phyloP scores from a whole-genome alignment of 2,113 vertebrate species.

The Chamaea fasciata region DNA sequence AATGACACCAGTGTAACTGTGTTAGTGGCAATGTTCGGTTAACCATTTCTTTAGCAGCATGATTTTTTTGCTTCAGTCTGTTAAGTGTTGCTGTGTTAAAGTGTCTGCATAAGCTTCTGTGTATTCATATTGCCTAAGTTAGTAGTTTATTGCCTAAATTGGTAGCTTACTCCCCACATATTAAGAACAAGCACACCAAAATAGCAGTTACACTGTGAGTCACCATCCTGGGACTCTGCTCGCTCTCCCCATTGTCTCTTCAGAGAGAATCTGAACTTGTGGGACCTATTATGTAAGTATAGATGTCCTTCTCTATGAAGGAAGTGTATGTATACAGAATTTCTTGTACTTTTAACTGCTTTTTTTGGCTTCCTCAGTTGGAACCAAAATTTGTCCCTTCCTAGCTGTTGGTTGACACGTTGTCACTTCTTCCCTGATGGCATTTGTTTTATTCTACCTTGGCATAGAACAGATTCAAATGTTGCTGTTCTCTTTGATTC shows the following conservation, averaged over 20 bases:
- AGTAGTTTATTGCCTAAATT: background rate
- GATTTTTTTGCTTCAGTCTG: background rate
- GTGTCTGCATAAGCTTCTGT: background rate
- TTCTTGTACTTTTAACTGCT: background rate
- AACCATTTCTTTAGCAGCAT: background rate
- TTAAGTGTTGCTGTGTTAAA: background rate
- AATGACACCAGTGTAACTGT: background rate
- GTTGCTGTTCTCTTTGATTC: background rate
- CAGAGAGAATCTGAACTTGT: background rate
- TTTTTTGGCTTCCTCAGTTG: background rate
- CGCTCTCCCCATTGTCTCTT: background rate
- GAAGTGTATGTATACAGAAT: background rate
- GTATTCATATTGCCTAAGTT: background rate
- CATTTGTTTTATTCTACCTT: background rate
- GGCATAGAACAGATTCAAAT: background rate
- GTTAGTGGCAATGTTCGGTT: background rate
- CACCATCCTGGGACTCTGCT: fast-evolving
- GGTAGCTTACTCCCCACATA: background rate
- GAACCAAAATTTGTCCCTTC: background rate
- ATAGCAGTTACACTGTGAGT: background rate
- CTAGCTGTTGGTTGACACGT: background rate
- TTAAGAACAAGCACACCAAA: background rate
- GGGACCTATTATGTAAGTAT: background rate
- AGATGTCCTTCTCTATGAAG: background rate
- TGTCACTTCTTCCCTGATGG: background rate